phyloP scores from a whole-genome alignment of 2,113 vertebrate genomes.

The Podarcis cretensis region DNA sequence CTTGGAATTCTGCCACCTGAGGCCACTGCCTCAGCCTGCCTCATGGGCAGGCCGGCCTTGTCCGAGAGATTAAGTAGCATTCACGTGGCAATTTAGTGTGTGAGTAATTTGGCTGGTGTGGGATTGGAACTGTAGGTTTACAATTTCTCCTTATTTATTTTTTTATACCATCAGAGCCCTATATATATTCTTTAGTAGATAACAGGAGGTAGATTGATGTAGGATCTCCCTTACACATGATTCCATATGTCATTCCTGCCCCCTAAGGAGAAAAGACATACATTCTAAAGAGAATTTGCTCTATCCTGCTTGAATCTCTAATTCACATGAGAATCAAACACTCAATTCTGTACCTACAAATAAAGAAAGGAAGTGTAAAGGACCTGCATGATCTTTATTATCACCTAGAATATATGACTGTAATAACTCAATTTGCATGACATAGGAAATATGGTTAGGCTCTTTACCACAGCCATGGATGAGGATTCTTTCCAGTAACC shows the following conservation, averaged over 20 bases:
- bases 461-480: not conserved
- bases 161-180: not conserved
- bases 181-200: not conserved
- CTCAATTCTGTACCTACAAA: constrained; percentile 13
- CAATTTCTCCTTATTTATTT: not conserved
- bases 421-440: constrained; percentile 46
- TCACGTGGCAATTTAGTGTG: not conserved
- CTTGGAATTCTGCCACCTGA: too few species aligned
- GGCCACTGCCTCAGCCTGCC: too few species aligned
- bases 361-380: not conserved
- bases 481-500: constrained; percentile 23
- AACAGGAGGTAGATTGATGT: not conserved
- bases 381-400: not conserved
- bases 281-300: not conserved
- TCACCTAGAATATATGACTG: constrained; percentile 29
- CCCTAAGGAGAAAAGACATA: not conserved
- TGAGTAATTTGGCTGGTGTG: not conserved
- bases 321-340: constrained; percentile 3
- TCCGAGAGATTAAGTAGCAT: not conserved
- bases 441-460: not conserved
- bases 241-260: not conserved
- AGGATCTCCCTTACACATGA: not conserved
- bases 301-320: not conserved
- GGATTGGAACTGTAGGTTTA: not conserved
- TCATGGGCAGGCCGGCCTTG: too few species aligned